Conservation (phyloP, 2,113 vertebrate genomes). For the Oenanthe melanoleuca region DNA sequence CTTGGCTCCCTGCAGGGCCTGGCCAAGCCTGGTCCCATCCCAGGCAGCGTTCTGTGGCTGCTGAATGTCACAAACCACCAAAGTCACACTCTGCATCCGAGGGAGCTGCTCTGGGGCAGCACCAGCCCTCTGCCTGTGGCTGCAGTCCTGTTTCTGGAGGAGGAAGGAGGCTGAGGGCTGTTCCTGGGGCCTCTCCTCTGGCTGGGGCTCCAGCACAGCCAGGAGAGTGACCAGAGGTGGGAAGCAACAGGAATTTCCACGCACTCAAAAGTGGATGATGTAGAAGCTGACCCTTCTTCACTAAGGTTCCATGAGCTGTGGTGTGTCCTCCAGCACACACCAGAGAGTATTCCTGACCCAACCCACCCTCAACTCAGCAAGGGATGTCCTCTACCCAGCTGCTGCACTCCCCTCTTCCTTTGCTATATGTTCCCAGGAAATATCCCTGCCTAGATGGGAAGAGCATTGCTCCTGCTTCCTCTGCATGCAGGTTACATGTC, state of each 20-base stretch:
- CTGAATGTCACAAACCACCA: neutral
- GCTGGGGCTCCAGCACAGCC: neutral
- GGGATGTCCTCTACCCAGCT: neutral
- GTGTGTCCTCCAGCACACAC: neutral
- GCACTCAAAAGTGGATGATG: neutral
- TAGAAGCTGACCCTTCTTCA: neutral
- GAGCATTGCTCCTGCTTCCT: neutral
- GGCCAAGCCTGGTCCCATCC: neutral
- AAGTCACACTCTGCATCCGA: neutral
- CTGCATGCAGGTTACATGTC: neutral
- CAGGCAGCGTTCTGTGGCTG: accelerated
- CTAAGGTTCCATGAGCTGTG: neutral
- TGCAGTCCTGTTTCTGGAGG: neutral
- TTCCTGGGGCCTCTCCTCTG: accelerated
- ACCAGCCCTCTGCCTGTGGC: accelerated
- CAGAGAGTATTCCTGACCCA: neutral
- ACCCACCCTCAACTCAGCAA: neutral
- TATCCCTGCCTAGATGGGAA: neutral
- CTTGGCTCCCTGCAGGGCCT: neutral
- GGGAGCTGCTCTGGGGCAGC: neutral
- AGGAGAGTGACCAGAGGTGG: accelerated
- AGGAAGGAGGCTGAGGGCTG: neutral
- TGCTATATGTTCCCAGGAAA: neutral
- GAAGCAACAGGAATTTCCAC: neutral
- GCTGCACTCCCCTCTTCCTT: neutral